Conservation (phyloP, 2,888 invertebrate genomes). For the Eulithis testata region DNA sequence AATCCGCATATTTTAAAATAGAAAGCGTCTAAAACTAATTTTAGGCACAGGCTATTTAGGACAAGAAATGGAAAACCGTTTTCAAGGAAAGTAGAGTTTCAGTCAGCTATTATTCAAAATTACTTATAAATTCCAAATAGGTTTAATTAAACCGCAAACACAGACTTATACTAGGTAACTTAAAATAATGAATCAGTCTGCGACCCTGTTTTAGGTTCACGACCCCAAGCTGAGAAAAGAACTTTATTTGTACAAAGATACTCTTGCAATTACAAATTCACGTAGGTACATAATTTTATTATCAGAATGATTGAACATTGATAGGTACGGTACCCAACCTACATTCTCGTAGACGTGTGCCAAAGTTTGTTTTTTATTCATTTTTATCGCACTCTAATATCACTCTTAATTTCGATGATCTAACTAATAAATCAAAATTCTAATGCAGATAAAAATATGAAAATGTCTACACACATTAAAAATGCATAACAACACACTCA, state of each 20-base stretch:
- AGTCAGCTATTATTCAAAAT: not conserved
- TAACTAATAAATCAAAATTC: not conserved
- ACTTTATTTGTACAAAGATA: not conserved
- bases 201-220: not conserved
- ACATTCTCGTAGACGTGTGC: no score
- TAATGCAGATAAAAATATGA: not conserved
- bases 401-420: not conserved
- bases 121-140: not conserved
- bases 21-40: not conserved
- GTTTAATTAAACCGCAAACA: not conserved
- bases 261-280: not conserved
- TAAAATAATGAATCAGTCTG: not conserved
- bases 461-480: constrained; percentile 1
- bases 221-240: not conserved
- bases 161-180: not conserved
- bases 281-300: not conserved
- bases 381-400: no score
- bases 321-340: not conserved
- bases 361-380: no score
- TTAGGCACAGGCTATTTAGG: not conserved
- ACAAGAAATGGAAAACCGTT: not conserved
- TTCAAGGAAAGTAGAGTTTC: not conserved
- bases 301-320: not conserved
- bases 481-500: constrained; percentile 28
- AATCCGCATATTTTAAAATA: not conserved